phyloP scores from a whole-genome alignment of 1,140 invertebrate genomes.

The Formica exsecta region DNA sequence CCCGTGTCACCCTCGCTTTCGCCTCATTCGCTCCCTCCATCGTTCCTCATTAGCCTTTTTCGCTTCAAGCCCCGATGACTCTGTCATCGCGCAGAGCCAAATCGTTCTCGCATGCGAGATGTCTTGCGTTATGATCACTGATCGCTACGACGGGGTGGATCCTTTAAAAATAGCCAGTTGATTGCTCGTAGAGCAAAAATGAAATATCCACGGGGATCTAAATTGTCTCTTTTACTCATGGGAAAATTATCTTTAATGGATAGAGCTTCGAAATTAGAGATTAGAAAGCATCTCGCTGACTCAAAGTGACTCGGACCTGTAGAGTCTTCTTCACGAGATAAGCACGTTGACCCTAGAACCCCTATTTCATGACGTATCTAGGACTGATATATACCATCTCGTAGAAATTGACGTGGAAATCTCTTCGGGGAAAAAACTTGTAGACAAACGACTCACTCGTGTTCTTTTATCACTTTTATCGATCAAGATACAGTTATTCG shows the following conservation, averaged over 20 bases:
- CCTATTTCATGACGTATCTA: neutral
- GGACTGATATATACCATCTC: neutral
- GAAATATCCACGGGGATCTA: neutral
- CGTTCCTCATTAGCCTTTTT: constrained; percentile 46
- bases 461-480: neutral
- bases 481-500: neutral
- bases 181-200: neutral
- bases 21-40: constrained; percentile 17
- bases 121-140: neutral
- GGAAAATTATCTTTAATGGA: constrained; percentile 3
- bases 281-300: neutral
- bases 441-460: neutral
- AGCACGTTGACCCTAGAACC: neutral
- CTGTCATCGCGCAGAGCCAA: neutral
- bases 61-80: constrained; percentile 10
- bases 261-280: neutral
- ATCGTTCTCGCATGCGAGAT: neutral
- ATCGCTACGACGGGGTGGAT: neutral
- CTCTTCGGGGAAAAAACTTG: neutral
- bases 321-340: neutral
- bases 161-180: neutral
- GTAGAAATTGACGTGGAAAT: too few species aligned
- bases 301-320: neutral
- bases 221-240: neutral
- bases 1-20: neutral